A percentile compares a stretch with the other conserved stretches of the same genome.
Evolutionary conservation across 1,140 invertebrate genomes (phyloP).

Genomic region (Hylaeus anthracinus): DNA sequence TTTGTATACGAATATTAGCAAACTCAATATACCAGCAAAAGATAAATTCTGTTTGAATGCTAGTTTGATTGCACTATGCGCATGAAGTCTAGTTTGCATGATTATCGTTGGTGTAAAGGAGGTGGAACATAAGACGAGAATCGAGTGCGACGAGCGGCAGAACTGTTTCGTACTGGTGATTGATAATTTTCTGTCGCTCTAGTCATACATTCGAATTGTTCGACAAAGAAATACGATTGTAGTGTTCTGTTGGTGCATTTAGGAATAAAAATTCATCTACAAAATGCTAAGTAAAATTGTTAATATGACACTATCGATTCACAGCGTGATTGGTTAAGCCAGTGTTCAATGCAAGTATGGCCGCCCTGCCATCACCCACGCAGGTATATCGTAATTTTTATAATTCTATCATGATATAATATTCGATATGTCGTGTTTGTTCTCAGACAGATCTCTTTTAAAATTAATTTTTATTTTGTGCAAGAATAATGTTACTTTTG

Average conservation of each 20-base stretch:
- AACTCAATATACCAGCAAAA: not conserved
- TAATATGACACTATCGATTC: conserved; percentile 79
- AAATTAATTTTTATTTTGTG: not conserved
- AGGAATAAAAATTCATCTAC: conserved; percentile 55
- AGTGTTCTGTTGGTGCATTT: conserved; percentile 29
- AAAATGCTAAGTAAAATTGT: conserved; percentile 75
- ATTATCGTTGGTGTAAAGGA: conserved; percentile 34
- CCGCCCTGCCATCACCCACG: conserved; percentile 79
- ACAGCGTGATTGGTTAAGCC: conserved; percentile 77
- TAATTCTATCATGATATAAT: conserved; percentile 45
- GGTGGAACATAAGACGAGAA: conserved; percentile 21
- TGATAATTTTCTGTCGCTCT: conserved; percentile 18
- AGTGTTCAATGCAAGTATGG: conserved; percentile 78
- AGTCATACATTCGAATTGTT: not conserved
- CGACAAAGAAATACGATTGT: conserved; percentile 11
- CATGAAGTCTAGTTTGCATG: conserved; percentile 38
- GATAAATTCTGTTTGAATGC: not conserved
- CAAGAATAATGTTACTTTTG: not conserved
- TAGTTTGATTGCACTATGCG: not conserved
- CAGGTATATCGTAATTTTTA: conserved; percentile 75
- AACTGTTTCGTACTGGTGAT: conserved; percentile 10
- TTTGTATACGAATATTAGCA: not conserved
- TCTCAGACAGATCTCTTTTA: not conserved
- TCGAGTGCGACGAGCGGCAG: conserved; percentile 12
- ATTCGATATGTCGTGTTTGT: conserved; percentile 5